Evolutionary conservation across 1,140 invertebrate species (phyloP).

Genomic region (Plectus sambesii): DNA sequence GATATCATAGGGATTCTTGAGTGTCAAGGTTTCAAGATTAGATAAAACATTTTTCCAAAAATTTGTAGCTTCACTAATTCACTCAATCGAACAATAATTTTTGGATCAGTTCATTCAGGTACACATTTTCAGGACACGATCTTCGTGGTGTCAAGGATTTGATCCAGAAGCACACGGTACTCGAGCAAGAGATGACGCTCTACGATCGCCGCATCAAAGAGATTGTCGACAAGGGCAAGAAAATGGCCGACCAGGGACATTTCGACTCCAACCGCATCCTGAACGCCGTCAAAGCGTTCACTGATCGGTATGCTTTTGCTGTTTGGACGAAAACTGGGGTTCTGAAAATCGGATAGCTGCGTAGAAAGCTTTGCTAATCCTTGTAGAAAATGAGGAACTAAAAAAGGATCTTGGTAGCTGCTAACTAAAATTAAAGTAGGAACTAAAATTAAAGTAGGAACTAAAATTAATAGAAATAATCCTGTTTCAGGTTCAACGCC

Average conservation of each 20-base stretch:
- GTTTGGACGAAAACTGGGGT: slow-evolving; percentile 15
- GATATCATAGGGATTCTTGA: too few species aligned
- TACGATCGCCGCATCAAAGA: slow-evolving; percentile 66
- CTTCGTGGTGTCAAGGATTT: slow-evolving; percentile 74
- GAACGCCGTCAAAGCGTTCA: slow-evolving; percentile 62
- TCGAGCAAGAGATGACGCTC: slow-evolving; percentile 66
- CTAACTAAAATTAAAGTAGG: too few species aligned
- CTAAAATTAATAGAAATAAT: too few species aligned
- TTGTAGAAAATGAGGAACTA: too few species aligned
- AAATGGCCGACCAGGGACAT: slow-evolving; percentile 81
- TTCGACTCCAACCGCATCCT: slow-evolving; percentile 78
- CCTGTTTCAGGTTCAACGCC: slow-evolving; percentile 24
- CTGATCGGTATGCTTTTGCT: slow-evolving; percentile 54
- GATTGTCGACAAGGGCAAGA: slow-evolving; percentile 64
- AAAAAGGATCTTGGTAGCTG: too few species aligned
- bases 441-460: too few species aligned
- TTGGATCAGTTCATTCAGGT: too few species aligned
- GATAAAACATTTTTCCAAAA: too few species aligned
- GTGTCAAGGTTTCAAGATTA: too few species aligned
- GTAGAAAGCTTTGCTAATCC: slow-evolving; percentile 21
- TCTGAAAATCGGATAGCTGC: too few species aligned
- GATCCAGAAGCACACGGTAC: slow-evolving; percentile 67
- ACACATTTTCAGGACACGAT: slow-evolving; percentile 62
- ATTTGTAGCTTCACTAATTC: too few species aligned
- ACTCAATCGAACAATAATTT: too few species aligned